Evolutionary conservation across 2,113 vertebrate genomes (phyloP).

Genomic region (Amphilophus citrinellus): DNA sequence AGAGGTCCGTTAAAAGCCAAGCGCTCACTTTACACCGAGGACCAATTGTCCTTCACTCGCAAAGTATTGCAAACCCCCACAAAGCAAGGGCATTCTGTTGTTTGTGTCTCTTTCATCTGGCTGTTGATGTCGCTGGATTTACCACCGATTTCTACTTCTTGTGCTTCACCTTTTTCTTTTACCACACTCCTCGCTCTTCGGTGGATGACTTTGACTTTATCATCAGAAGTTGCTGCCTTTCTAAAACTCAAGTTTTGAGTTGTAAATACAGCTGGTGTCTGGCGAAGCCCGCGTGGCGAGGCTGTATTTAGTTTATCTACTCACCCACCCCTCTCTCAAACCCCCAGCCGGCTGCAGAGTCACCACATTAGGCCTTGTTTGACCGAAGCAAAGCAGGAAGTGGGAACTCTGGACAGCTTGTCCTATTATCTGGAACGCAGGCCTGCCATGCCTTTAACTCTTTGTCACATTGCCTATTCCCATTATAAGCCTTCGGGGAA

Average conservation of each 20-base stretch:
- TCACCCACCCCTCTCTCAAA: slow-evolving; percentile 58
- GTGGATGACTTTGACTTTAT: slow-evolving; percentile 45
- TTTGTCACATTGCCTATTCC: slow-evolving; percentile 71
- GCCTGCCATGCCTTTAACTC: slow-evolving; percentile 70
- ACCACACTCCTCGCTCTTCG: slow-evolving; percentile 1
- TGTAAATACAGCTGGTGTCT: not conserved
- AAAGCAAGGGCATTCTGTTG: slow-evolving; percentile 77
- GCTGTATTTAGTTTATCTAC: slow-evolving; percentile 69
- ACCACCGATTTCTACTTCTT: slow-evolving; percentile 41
- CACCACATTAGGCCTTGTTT: slow-evolving; percentile 68
- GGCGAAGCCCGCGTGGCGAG: slow-evolving; percentile 31
- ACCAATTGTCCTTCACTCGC: slow-evolving; percentile 82
- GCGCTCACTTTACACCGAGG: slow-evolving; percentile 81
- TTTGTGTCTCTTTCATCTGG: slow-evolving; percentile 47
- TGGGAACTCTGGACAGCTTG: slow-evolving; percentile 66
- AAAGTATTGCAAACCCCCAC: slow-evolving; percentile 74
- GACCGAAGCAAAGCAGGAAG: slow-evolving; percentile 64
- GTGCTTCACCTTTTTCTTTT: slow-evolving; percentile 26
- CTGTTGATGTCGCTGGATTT: slow-evolving; percentile 33
- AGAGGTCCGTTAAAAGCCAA: slow-evolving; percentile 79
- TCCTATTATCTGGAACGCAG: slow-evolving; percentile 74
- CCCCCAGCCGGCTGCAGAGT: slow-evolving; percentile 59
- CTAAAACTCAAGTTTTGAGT: slow-evolving; percentile 25
- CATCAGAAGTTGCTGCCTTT: slow-evolving; percentile 28
- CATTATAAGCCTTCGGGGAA: slow-evolving; percentile 69